phyloP scores from a whole-genome alignment of 2,113 vertebrate genomes.

The Dendropsophus ebraccatus region DNA sequence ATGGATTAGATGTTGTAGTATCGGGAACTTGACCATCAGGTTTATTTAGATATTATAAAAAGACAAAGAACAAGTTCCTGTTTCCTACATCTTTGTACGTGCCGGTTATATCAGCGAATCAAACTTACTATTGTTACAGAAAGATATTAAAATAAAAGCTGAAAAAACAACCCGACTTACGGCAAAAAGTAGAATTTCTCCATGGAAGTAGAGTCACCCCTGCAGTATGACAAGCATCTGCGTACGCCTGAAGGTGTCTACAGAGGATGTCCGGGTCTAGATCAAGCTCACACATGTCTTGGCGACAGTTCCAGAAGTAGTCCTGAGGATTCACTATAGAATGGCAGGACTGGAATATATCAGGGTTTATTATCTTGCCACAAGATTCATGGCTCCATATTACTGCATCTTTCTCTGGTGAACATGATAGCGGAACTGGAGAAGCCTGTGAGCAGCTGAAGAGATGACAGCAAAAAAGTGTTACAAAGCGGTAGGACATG shows the following conservation, averaged over 20 bases:
- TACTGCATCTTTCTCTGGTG: constrained; percentile 16
- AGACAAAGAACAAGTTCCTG: no score
- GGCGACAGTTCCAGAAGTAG: constrained; percentile 64
- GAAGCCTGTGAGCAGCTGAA: constrained; percentile 39
- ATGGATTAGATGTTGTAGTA: no score
- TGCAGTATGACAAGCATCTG: constrained; percentile 63
- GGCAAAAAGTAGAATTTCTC: constrained; percentile 70
- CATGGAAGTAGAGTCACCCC: constrained; percentile 61
- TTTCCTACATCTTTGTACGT: neutral
- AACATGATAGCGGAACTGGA: constrained; percentile 4
- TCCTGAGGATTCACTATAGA: constrained; percentile 54
- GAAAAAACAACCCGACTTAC: constrained; percentile 60
- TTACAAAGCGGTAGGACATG: no score
- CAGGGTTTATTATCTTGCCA: constrained; percentile 55
- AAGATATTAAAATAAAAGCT: neutral
- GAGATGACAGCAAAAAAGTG: no score
- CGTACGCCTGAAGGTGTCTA: constrained; percentile 67
- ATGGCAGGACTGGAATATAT: constrained; percentile 65
- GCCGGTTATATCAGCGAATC: neutral
- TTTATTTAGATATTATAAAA: no score
- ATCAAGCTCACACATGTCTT: constrained; percentile 69
- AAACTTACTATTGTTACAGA: neutral
- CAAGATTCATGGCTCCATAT: constrained; percentile 49
- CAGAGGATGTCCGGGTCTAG: constrained; percentile 62
- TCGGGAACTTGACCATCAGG: no score